Percentiles rank a stretch among this genome's conserved stretches.
Conservation (phyloP, 2,113 vertebrate genomes). For the Pogona vitticeps region DNA sequence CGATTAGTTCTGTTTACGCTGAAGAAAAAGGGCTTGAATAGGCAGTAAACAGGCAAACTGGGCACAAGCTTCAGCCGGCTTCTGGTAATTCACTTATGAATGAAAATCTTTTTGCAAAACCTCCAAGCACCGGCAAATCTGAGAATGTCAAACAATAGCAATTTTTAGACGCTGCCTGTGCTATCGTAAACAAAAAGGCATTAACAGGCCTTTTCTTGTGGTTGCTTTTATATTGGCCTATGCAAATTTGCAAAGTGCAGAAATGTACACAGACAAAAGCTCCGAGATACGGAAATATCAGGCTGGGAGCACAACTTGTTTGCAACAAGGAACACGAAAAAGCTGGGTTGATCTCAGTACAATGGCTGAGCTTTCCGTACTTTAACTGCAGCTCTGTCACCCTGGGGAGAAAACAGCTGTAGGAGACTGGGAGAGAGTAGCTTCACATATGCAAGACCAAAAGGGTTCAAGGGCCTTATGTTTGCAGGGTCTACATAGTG, state of each 20-base stretch:
- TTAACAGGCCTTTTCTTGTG: neutral
- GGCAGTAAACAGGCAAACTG: conserved; percentile 41
- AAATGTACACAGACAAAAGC: neutral
- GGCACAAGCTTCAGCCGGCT: conserved; percentile 8
- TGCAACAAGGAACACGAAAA: neutral
- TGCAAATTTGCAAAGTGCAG: conserved; percentile 11
- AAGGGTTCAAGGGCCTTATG: too few species aligned
- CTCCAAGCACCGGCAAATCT: neutral
- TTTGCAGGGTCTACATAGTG: too few species aligned
- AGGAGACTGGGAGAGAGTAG: too few species aligned
- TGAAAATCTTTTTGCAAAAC: conserved; percentile 24
- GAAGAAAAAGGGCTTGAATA: conserved; percentile 15
- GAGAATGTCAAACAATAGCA: conserved; percentile 24
- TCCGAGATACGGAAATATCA: too few species aligned
- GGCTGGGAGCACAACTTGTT: conserved; percentile 24
- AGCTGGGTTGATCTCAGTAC: neutral
- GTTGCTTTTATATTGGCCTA: accelerated
- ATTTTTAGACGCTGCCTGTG: neutral
- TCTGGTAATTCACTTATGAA: conserved; percentile 40
- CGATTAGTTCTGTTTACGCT: conserved; percentile 65
- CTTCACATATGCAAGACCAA: too few species aligned
- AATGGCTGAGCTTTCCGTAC: conserved; percentile 54
- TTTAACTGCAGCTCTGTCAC: neutral
- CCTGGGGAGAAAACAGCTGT: too few species aligned
- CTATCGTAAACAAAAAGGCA: neutral